A percentile compares a stretch with the other conserved stretches of the same genome.
Evolutionary conservation across 2,888 invertebrate species (phyloP).

Genomic region (Cosmia pyralina): DNA sequence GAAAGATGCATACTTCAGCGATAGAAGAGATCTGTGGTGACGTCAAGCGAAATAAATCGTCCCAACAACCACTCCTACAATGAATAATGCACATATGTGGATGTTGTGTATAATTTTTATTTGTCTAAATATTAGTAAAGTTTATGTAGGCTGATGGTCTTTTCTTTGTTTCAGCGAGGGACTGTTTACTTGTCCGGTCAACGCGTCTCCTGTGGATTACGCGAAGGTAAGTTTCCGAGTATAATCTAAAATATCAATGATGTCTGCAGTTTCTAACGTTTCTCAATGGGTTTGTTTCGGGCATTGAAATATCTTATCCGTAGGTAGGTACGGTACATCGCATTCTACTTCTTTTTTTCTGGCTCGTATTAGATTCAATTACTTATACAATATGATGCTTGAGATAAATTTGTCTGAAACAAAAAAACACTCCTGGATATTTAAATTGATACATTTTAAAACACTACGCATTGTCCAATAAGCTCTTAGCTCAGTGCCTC

Average conservation of each 20-base stretch:
- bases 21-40: background rate
- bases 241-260: too few relatives aligned
- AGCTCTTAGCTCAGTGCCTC: slow-evolving; percentile 20
- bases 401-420: background rate
- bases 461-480: background rate
- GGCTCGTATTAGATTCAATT: too few relatives aligned
- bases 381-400: background rate
- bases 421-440: background rate
- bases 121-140: background rate
- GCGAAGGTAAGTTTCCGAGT: slow-evolving; percentile 89
- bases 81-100: background rate
- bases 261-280: background rate
- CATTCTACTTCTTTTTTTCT: too few relatives aligned
- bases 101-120: background rate
- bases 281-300: background rate
- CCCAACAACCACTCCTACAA: background rate
- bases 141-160: background rate
- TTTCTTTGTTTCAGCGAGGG: slow-evolving; percentile 90
- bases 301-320: background rate
- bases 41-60: background rate
- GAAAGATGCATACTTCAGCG: background rate
- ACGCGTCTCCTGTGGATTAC: slow-evolving; percentile 91
- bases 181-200: slow-evolving; percentile 91
- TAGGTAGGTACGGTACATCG: too few relatives aligned
- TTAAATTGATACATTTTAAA: background rate